These are phyloP conservation scores for Paralichthys olivaceus DNA, from an alignment of 2,113 vertebrate species.

Conservation along the genomic window DNA sequence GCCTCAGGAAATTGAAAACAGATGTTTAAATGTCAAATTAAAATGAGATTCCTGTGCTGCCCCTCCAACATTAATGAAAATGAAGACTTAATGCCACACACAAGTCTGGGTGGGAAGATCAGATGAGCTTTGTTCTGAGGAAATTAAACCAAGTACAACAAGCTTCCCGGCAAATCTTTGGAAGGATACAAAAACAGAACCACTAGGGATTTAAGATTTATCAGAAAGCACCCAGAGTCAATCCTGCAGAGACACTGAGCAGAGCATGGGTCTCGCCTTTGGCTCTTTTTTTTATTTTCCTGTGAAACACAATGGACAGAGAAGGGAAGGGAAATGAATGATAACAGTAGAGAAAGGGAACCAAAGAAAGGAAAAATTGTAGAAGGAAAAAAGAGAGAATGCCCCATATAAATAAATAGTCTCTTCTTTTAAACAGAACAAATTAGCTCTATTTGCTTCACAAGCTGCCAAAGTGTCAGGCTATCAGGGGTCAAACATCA, in stretches of 20 bases:
- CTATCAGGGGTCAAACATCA: conserved; percentile 18
- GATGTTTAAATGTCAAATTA: conserved; percentile 87
- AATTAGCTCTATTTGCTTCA: conserved; percentile 30
- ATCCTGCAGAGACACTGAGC: conserved; percentile 52
- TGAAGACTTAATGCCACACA: conserved; percentile 80
- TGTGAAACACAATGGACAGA: conserved; percentile 40
- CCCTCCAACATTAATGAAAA: conserved; percentile 84
- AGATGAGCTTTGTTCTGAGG: conserved; percentile 82
- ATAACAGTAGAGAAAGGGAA: conserved; percentile 19
- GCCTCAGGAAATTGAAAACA: conserved; percentile 82
- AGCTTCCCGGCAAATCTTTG: conserved; percentile 69
- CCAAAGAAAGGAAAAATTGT: background rate
- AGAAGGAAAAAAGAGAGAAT: conserved; percentile 1
- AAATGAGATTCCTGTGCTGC: conserved; percentile 82
- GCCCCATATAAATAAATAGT: background rate
- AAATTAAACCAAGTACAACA: conserved; percentile 84
- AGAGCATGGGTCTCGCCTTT: conserved; percentile 57
- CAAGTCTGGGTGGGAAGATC: conserved; percentile 75
- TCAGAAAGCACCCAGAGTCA: conserved; percentile 68
- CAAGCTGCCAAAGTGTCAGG: conserved; percentile 1
- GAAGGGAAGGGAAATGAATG: conserved; percentile 24
- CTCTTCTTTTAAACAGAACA: conserved; percentile 21
- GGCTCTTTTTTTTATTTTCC: conserved; percentile 36
- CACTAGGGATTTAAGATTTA: conserved; percentile 75
- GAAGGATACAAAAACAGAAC: conserved; percentile 68